Evolutionary conservation across 2,888 invertebrate genomes (phyloP), one percentile per base, ranked within the genome.

Genomic region (Mechanitis mazaeus): DNA sequence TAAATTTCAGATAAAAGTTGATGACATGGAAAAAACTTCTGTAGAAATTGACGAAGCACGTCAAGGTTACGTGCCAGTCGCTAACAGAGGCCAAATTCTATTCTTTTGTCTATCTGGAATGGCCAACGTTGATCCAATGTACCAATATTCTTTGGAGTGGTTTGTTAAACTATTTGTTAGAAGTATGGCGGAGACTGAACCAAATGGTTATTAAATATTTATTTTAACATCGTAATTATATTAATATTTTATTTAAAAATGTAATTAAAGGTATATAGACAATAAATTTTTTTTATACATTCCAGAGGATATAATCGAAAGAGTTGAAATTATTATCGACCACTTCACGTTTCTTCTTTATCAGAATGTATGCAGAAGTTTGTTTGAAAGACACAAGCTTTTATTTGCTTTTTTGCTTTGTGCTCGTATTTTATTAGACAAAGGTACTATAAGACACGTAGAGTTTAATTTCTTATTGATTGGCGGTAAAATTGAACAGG

Each of bases 141-240:
- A 98, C 83, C 97, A 97, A 81, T 98, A 97, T 83, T 97, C 97
- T 0, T 90, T 98, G 28, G 95, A 95, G 75, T 98, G 97, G 97
- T 98, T 97, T 78, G 94, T 96, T 71, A 93, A 93, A 67, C 93
- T 97, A 58, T 96, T 95, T 78, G 83, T 94, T 11, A 90, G 92
- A 60, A 94, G 94, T 71, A 95, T 96, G 90, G 91, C 93, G 0
- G 92, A 92, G 68, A 92, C 94, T 0, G 93, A 94, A 69, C 92
- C 93, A 65, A 92, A 93, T 65, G 92, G 94, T 93, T 69, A 79
- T 78, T 58, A 3, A n/a, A 46, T 31, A 9, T 50, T 31, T 50
- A 31, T 31, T 7, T 31, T 6, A 28, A 20, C 50, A n/a, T 2
- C 28, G 7, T 11, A 7, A 31, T 50, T 50, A 50, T 7, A 31